Conservation (phyloP, 2,797 vertebrate species). For the Enteromius mattozi region DNA sequence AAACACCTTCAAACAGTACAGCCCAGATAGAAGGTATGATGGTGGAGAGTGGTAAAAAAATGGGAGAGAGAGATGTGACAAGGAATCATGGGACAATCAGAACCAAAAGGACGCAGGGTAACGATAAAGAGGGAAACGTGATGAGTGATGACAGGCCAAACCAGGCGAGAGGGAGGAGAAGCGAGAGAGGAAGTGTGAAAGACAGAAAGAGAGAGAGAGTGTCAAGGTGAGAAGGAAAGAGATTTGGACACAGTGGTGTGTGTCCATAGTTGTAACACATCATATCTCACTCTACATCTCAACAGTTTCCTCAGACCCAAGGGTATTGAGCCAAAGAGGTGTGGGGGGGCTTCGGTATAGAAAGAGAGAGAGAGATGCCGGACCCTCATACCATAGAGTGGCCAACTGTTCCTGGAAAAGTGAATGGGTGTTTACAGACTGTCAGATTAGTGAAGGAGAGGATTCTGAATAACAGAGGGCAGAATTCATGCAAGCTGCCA, state of each 20-base stretch:
- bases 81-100: background rate
- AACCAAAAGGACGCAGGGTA: slow-evolving; percentile 13
- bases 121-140: slow-evolving; percentile 29
- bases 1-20: slow-evolving; percentile 43
- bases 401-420: slow-evolving; percentile 53
- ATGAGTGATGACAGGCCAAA: slow-evolving; percentile 46
- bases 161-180: slow-evolving; percentile 30
- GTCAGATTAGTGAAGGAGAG: background rate
- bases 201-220: slow-evolving; percentile 39
- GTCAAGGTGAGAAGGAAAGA: slow-evolving; percentile 48
- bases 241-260: slow-evolving; percentile 49
- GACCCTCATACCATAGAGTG: slow-evolving; percentile 22
- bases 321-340: slow-evolving; percentile 14
- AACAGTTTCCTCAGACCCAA: slow-evolving; percentile 31
- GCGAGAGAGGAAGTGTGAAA: slow-evolving; percentile 35
- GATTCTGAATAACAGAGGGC: background rate
- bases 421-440: background rate
- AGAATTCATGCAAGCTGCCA: background rate
- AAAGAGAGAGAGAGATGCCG: slow-evolving; percentile 23
- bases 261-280: slow-evolving; percentile 51
- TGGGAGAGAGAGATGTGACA: background rate
- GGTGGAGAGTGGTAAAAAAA: background rate
- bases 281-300: slow-evolving; percentile 41
- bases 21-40: background rate
- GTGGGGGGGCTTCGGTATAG: background rate